These are phyloP conservation scores for Ephydatia muelleri DNA, from an alignment of 37 sponge, comb jelly and placozoan species.

Conservation along the genomic window DNA sequence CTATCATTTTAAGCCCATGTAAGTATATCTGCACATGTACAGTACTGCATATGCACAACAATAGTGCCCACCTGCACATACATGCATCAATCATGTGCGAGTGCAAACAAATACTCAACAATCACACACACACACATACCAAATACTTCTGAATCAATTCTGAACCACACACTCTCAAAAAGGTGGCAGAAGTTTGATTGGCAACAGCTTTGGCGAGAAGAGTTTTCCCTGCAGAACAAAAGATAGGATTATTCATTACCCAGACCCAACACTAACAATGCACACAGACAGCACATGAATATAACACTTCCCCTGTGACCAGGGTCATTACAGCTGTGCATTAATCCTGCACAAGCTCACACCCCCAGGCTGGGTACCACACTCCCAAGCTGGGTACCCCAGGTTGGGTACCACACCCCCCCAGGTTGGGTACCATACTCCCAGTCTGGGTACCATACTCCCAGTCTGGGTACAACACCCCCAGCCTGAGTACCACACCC, in stretches of 20 bases:
- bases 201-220: conserved; percentile 99
- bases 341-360: too few relatives aligned
- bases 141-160: conserved; percentile 98
- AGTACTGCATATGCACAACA: too few relatives aligned
- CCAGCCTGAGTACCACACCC: neutral
- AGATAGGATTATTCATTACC: neutral
- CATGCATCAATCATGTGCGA: too few relatives aligned
- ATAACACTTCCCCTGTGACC: neutral
- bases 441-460: too few relatives aligned
- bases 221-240: conserved; percentile 85
- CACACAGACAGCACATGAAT: neutral
- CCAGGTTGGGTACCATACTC: too few relatives aligned
- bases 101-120: neutral
- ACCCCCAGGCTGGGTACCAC: too few relatives aligned
- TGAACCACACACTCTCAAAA: conserved; percentile 97
- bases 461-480: neutral
- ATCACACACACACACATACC: conserved; percentile 28
- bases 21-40: too few relatives aligned
- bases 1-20: too few relatives aligned
- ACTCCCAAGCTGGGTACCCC: too few relatives aligned
- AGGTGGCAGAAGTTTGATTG: conserved; percentile 99
- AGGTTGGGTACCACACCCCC: too few relatives aligned
- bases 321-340: too few relatives aligned
- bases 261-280: neutral
- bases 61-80: too few relatives aligned